Conservation (phyloP, 1,140 invertebrate genomes). For the Drosophila equinoxialis region DNA sequence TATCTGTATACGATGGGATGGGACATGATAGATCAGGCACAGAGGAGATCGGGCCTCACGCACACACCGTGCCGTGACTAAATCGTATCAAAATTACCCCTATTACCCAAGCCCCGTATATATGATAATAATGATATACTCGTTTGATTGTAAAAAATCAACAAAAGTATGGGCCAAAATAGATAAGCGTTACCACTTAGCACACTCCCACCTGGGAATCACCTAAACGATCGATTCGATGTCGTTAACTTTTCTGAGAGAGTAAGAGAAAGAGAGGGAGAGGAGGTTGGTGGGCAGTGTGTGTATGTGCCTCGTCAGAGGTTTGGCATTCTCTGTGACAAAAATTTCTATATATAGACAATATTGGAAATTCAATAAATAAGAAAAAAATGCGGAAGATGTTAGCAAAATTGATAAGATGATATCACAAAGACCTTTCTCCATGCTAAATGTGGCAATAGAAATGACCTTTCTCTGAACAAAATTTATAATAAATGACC, state of each 20-base stretch:
- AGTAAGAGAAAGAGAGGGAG: neutral
- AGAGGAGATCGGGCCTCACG: constrained; percentile 14
- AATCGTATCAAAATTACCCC: constrained; percentile 58
- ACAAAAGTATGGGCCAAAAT: constrained; percentile 25
- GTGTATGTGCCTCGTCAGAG: constrained; percentile 42
- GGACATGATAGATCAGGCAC: constrained; percentile 50
- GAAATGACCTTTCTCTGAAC: neutral
- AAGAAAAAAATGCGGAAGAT: neutral
- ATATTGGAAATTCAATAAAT: constrained; percentile 48
- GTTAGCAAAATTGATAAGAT: neutral
- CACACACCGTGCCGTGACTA: constrained; percentile 51
- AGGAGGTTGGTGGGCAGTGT: neutral
- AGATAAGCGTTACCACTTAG: constrained; percentile 33
- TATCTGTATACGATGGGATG: constrained; percentile 23
- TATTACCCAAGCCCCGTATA: constrained; percentile 49
- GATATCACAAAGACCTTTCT: neutral
- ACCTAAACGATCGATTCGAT: neutral
- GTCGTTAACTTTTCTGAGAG: constrained; percentile 2
- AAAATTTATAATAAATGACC: neutral
- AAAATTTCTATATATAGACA: constrained; percentile 45
- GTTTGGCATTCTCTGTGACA: constrained; percentile 52
- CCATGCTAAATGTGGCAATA: neutral
- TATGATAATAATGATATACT: constrained; percentile 13
- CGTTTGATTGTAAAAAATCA: constrained; percentile 13
- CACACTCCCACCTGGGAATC: neutral